These are phyloP conservation scores for Acheta domesticus DNA, from an alignment of 2,888 invertebrate genomes.

Conservation along the genomic window DNA sequence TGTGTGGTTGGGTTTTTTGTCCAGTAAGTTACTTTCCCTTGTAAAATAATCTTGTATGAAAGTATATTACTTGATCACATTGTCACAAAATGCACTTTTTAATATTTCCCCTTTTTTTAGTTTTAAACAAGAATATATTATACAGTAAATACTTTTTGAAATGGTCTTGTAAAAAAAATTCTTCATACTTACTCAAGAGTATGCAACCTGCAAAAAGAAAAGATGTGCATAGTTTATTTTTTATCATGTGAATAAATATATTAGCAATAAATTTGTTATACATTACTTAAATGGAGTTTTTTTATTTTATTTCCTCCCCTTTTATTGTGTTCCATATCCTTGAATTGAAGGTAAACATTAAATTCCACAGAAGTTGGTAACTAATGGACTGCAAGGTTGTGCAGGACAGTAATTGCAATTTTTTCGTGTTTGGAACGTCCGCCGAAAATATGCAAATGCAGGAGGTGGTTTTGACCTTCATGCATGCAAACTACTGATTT, in stretches of 20 bases:
- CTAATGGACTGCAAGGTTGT: too few species aligned
- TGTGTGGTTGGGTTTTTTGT: constrained; percentile 33
- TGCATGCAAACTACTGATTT: too few species aligned
- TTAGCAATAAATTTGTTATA: constrained; percentile 65
- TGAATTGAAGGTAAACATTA: too few species aligned
- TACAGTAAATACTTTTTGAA: constrained; percentile 24
- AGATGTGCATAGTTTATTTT: constrained; percentile 64
- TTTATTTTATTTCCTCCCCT: neutral
- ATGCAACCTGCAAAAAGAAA: constrained; percentile 40
- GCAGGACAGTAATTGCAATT: too few species aligned
- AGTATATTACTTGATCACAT: constrained; percentile 31
- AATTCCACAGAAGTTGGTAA: too few species aligned
- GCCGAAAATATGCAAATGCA: too few species aligned
- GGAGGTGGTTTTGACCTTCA: too few species aligned
- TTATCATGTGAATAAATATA: constrained; percentile 62
- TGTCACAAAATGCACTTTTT: constrained; percentile 34
- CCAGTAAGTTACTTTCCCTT: constrained; percentile 33
- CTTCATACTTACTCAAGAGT: constrained; percentile 37
- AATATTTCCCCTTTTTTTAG: constrained; percentile 29
- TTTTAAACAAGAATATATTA: constrained; percentile 24
- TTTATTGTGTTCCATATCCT: too few species aligned
- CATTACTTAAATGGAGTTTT: constrained; percentile 40
- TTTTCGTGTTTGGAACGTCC: too few species aligned
- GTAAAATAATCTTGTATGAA: constrained; percentile 36
- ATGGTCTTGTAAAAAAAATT: constrained; percentile 33